Evolutionary conservation across 2,113 vertebrate genomes (phyloP).

Genomic region (Phaethornis superciliosus): DNA sequence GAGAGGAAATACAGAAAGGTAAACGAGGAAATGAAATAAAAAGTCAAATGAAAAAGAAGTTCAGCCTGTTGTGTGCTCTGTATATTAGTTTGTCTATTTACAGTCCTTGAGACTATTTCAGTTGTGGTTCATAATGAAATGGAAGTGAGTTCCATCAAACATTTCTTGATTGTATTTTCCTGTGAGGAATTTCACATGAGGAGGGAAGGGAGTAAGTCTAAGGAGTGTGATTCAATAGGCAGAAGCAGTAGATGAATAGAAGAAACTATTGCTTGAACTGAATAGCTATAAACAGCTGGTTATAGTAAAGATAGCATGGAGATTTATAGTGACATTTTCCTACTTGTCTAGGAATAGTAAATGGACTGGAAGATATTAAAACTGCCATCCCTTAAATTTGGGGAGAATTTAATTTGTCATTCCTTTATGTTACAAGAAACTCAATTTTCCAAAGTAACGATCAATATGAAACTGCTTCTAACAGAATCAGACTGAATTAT

Average conservation of each 20-base stretch:
- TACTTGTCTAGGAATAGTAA: constrained; percentile 1
- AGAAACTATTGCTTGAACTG: neutral
- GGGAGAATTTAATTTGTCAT: neutral
- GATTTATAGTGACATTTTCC: constrained; percentile 22
- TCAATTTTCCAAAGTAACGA: neutral
- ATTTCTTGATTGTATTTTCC: neutral
- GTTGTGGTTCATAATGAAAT: neutral
- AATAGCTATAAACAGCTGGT: constrained; percentile 2
- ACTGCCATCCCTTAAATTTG: neutral
- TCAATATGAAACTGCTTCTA: neutral
- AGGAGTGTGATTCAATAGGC: neutral
- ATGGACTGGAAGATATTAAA: constrained; percentile 12
- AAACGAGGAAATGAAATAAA: neutral
- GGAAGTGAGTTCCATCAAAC: neutral
- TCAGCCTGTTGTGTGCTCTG: neutral
- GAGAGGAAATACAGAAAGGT: neutral
- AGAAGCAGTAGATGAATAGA: neutral
- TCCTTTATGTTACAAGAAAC: neutral
- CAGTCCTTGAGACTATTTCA: neutral
- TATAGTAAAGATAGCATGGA: neutral
- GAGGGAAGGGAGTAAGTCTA: neutral
- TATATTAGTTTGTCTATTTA: neutral
- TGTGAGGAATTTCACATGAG: neutral
- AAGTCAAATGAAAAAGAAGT: neutral
- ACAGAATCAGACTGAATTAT: neutral